Base-by-base conservation (phyloP, 2,797 vertebrate genomes). In the Sparidentex hasta region DNA sequence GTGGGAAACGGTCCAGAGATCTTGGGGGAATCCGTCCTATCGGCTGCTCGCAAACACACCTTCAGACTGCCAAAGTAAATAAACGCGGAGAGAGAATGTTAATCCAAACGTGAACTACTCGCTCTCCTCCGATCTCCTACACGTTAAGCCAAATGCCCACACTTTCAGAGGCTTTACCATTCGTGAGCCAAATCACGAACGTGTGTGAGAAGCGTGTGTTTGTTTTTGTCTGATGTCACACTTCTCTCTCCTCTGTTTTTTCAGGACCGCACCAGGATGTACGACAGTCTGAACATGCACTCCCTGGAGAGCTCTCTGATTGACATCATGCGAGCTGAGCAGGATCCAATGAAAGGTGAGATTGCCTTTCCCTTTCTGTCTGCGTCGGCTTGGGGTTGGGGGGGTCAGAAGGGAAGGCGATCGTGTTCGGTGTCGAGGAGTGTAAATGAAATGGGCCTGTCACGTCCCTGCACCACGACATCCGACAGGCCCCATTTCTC, bases 261-360 rank as follows among this genome's bases (percentile, higher is more conserved):
- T 52, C 92, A 99, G 98, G 98, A 99, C 93, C 98, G 98, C 89
- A 95, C 96, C 94, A 95, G 98, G 94, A 97, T 99, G 97, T 98
- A 98, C 83, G 98, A 99, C 96, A 98, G 97, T 88, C 96, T 99
- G 94, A 99, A 99, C 96, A 99, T 99, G 98, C 97, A 98, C 95
- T 99, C 98, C 70, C 93, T 99, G 96, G 98, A 99, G 95, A 99
- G 97, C 92, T 99, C 98, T 55, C 97, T 99, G 91, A 99, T 99
- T 85, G 98, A 99, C 95, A 99, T 99, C 95, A 99, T 99, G 97
- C 96, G 98, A 92, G 98, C 98, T 46, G 98, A 99, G 87, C 98
- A 99, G 90, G 98, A 99, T 94, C 98, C 98, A 29, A 95, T 99
- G 92, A 99, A 99, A 95, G 97, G 98, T 99, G 94, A 94, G 96